These are phyloP conservation scores for Alsophila aescularia DNA, from an alignment of 2,888 invertebrate species.

Conservation along the genomic window DNA sequence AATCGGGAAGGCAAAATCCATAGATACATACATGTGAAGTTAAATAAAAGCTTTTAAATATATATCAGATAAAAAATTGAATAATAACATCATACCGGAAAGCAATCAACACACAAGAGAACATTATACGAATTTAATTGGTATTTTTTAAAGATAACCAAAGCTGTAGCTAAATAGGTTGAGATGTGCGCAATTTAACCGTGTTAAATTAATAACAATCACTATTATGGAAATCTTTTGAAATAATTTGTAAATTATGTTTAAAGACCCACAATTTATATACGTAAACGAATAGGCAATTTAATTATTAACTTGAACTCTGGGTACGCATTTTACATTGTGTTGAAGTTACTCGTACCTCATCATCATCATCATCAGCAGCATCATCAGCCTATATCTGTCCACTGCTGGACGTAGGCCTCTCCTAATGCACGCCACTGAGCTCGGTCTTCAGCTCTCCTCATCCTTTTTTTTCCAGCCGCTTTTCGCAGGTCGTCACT, in stretches of 20 bases:
- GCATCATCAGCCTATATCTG: too few species aligned
- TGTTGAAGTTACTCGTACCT: not conserved
- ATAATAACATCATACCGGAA: conserved; percentile 9
- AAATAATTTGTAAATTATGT: conserved; percentile 10
- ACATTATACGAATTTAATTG: conserved; percentile 12
- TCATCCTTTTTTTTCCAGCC: too few species aligned
- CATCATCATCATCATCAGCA: too few species aligned
- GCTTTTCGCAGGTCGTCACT: too few species aligned
- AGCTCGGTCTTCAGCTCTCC: too few species aligned
- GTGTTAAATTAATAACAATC: conserved; percentile 26
- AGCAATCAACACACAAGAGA: conserved; percentile 1
- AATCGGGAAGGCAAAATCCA: too few species aligned
- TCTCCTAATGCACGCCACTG: too few species aligned
- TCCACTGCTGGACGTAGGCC: too few species aligned
- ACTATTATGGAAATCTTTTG: conserved; percentile 3
- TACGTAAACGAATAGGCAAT: conserved; percentile 9
- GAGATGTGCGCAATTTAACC: conserved; percentile 21
- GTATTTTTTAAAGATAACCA: conserved; percentile 7
- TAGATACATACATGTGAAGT: too few species aligned
- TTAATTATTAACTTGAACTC: conserved; percentile 1
- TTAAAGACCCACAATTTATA: conserved; percentile 10
- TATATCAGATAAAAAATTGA: not conserved
- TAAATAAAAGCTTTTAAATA: too few species aligned
- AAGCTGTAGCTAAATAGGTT: conserved; percentile 13
- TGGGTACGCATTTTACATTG: not conserved